Evolutionary conservation across 2,888 invertebrate genomes (phyloP), one percentile per base, ranked within the genome.

Genomic region (Pedicia rivosa): DNA sequence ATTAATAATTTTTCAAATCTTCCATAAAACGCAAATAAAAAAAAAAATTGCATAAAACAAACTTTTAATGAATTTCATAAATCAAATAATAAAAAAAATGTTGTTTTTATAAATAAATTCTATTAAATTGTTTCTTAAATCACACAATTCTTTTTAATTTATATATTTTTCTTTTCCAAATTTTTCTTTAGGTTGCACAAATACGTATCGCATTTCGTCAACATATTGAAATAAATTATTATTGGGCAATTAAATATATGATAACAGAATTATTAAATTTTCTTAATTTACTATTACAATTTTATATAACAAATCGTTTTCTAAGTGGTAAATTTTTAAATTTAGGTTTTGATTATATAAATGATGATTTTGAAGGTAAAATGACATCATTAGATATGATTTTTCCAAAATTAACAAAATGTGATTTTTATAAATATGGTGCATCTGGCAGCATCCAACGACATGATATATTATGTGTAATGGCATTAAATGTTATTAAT

Each of bases 381-480:
- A 64, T 72, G 47, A 77, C 82, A 55, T 72, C 77, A 0, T 63
- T 88, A 44, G 82, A 86, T 49, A 63, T 72, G 19, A 72, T 87
- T 1, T 90, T 88, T 51, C 88, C 88, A 1, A 88, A 88, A 68
- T 78, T 87, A 30, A 90, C 90, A 7, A 91, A 90, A 57, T 91
- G 91, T 56, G 73, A 74, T 34, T 91, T 91, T 65, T 77, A 80
- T 62, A 88, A 87, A 58, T 90, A 76, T 58, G 90, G 90, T 64
- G 74, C 84, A 1, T 79, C 83, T 1, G 90, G 90, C 1, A 70
- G 78, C 2, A 74, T 90, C 39, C 84, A 90, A 62, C 72, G 74
- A 47, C 81, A 86, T 59, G 90, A 91, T 51, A 84, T 86, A 0
- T 68, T 86, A 20, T 86, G 84, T 47, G 80, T 91, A 31, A 80